phyloP scores from a whole-genome alignment of 1,140 invertebrate genomes.

The Solen grandis region DNA sequence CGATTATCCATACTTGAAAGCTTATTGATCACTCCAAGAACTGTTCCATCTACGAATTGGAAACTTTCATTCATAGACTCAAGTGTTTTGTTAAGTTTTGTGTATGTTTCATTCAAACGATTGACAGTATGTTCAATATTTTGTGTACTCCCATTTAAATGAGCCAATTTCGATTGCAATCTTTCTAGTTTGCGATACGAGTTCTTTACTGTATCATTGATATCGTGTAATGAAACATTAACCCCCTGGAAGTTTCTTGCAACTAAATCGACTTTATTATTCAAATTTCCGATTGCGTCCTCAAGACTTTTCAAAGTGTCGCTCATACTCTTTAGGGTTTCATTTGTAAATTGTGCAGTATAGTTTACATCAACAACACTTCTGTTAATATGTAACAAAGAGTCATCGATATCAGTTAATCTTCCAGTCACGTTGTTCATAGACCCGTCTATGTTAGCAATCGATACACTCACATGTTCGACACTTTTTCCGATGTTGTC shows the following conservation, averaged over 20 bases:
- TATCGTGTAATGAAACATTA: slow-evolving; percentile 24
- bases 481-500: slow-evolving; percentile 28
- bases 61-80: slow-evolving; percentile 37
- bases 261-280: not conserved
- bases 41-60: slow-evolving; percentile 40
- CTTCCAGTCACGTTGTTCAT: slow-evolving; percentile 1
- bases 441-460: slow-evolving; percentile 30
- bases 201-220: slow-evolving; percentile 40
- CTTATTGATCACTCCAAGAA: slow-evolving; percentile 44
- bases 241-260: slow-evolving; percentile 11
- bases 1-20: slow-evolving; percentile 18
- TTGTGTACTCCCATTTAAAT: slow-evolving; percentile 13
- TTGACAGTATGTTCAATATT: not conserved
- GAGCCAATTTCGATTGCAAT: not conserved
- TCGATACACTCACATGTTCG: not conserved
- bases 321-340: slow-evolving; percentile 50
- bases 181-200: slow-evolving; percentile 23
- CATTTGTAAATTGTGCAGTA: slow-evolving; percentile 35
- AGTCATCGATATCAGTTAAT: slow-evolving; percentile 19
- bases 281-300: slow-evolving; percentile 23
- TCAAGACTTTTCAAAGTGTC: slow-evolving; percentile 29
- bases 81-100: slow-evolving; percentile 38
- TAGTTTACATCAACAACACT: slow-evolving; percentile 43
- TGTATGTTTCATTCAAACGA: slow-evolving; percentile 26
- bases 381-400: slow-evolving; percentile 25